A percentile compares a stretch with the other conserved stretches of the same genome.
These are phyloP conservation scores for Hemaris fuciformis DNA, from an alignment of 2,888 invertebrate genomes.

Conservation along the genomic window DNA sequence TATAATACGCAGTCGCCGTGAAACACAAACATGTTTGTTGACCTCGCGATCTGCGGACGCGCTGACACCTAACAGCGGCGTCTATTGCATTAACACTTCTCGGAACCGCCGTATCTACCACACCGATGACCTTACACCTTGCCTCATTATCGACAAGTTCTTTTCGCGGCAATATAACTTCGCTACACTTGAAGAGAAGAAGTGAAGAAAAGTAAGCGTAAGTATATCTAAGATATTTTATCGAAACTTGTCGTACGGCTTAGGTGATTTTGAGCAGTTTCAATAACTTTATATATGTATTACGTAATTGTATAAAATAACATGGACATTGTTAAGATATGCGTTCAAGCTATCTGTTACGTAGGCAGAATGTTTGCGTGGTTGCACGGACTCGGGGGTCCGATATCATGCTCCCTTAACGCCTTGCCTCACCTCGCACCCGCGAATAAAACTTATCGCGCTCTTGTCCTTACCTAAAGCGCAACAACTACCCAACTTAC, in stretches of 20 bases:
- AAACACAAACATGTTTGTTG: constrained; percentile 29
- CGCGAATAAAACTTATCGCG: constrained; percentile 66
- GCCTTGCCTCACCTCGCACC: constrained; percentile 42
- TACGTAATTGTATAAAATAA: background rate
- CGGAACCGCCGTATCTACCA: background rate
- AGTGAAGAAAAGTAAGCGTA: too few species aligned
- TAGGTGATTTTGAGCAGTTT: too few species aligned
- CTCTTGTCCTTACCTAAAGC: constrained; percentile 21
- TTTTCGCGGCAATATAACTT: too few species aligned
- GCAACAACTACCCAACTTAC: constrained; percentile 18
- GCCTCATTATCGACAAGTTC: background rate
- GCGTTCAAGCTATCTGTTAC: background rate
- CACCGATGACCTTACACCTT: background rate
- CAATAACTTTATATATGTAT: background rate
- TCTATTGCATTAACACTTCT: background rate
- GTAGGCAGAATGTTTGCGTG: background rate
- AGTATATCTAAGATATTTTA: too few species aligned
- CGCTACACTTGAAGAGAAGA: too few species aligned
- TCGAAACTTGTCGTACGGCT: too few species aligned
- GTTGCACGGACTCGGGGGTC: background rate
- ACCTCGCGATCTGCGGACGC: constrained; percentile 13
- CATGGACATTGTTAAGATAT: background rate
- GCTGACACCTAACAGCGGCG: background rate
- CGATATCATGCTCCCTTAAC: constrained; percentile 3
- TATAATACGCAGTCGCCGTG: background rate